These are phyloP conservation scores for Tenthredo notha DNA, from an alignment of 2,888 invertebrate species.

Conservation along the genomic window DNA sequence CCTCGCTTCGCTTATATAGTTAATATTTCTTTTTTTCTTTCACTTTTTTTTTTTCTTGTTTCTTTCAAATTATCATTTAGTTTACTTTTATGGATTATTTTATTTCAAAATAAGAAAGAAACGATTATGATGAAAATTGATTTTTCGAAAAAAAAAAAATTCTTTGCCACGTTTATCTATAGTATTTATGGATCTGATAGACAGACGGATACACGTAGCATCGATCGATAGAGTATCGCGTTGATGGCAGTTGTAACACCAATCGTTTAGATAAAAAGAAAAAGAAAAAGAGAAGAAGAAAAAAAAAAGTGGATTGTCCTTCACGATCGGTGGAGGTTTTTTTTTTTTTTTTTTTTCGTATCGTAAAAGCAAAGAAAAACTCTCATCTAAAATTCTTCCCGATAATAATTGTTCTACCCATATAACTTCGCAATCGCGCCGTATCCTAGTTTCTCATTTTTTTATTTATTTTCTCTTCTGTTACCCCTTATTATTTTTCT, in stretches of 20 bases:
- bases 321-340: not conserved
- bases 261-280: constrained; percentile 25
- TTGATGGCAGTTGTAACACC: constrained; percentile 36
- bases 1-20: not conserved
- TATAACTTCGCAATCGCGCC: not conserved
- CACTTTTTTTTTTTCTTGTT: not conserved
- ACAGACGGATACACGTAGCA: not conserved
- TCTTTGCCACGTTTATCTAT: not conserved
- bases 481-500: no score
- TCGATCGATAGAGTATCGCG: constrained; percentile 12
- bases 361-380: not conserved
- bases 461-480: not conserved
- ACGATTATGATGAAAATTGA: not conserved
- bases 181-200: not conserved
- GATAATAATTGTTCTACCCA: constrained; percentile 1
- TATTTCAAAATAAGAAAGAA: not conserved
- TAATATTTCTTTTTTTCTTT: not conserved
- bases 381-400: not conserved
- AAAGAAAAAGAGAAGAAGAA: no score
- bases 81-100: not conserved
- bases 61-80: not conserved
- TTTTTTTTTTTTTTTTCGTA: not conserved
- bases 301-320: not conserved
- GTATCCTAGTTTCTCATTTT: not conserved
- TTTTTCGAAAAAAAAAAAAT: not conserved